Evolutionary conservation across 2,797 vertebrate genomes (phyloP).

Genomic region (Dipus sagitta): DNA sequence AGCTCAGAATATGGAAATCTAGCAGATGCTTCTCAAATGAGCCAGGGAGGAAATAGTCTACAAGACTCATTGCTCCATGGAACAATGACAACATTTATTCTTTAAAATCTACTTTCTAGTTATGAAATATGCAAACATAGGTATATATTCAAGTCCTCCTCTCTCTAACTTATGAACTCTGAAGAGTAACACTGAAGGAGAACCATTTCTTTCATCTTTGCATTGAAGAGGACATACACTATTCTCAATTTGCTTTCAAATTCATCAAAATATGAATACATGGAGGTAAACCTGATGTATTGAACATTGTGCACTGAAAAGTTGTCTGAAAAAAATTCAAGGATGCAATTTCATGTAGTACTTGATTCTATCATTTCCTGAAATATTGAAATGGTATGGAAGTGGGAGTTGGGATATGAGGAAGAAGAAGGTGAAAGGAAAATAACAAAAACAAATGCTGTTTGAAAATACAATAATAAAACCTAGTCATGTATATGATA

Average conservation of each 20-base stretch:
- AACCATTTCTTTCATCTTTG: background rate
- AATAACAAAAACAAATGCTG: no score
- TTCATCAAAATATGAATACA: constrained; percentile 8
- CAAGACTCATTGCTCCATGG: background rate
- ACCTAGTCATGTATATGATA: no score
- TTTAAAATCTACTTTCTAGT: background rate
- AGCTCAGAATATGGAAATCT: background rate
- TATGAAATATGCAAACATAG: background rate
- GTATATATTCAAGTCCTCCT: background rate
- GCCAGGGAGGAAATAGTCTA: background rate
- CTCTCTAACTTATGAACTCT: background rate
- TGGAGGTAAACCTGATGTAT: background rate
- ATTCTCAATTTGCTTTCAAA: background rate
- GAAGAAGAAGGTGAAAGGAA: no score
- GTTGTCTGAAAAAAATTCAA: background rate
- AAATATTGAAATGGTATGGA: background rate
- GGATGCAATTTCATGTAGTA: background rate
- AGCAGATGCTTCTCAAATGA: background rate
- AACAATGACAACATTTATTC: background rate
- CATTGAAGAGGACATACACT: rapidly evolving
- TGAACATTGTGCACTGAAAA: background rate
- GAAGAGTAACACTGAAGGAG: background rate
- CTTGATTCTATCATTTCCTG: background rate
- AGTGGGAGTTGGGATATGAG: no score
- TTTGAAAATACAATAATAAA: no score